Base-by-base conservation (phyloP, 2,888 invertebrate genomes). In the Drosophila affinis region DNA sequence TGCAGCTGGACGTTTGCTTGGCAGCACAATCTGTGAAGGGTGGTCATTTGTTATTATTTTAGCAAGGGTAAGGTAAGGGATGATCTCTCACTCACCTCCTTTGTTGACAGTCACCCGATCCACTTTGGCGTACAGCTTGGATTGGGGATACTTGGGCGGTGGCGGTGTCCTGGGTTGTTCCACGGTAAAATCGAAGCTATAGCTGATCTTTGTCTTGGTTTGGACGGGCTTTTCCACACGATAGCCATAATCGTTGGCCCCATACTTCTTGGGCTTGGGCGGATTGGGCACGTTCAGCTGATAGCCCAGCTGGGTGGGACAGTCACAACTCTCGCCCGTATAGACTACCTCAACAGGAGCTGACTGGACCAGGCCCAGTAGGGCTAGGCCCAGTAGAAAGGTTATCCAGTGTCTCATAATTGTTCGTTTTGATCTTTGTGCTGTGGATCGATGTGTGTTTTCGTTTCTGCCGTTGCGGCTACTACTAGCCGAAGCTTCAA, bases 111-210 rank as follows among this genome's bases (percentile, higher is more conserved):
- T 76, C 10, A 91, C 64, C 7, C 89, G 88, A 72, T 91, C 90
- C 29, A 91, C 77, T 62, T 84, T 83, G 34, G 90, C 88, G 27
- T 78, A 88, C 3, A 91, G 74, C 48, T 89, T 77, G 45, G 72
- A 48, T 17, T 46, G 61, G 29, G 85, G 86, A 10, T 74, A 68
- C 18, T 77, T 76, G 1, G 75, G 75, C 4, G 80, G 79, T 9
- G 73, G 27, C 1, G 85, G 83, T 9, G 80, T 70, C 10, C 79
- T 75, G 0, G 92, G 92, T 39, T 91, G 84, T 61, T 92, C 90
- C 6, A 91, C 89, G 34, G 79, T 79, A 27, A 91, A 89, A 59
- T 92, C 91, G 39, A 91, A 89, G 49, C 85, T 88, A 34, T 90
- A 91, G 27, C 83, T 78, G 3, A 90, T 85, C 61, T 88, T 84